phyloP scores from a whole-genome alignment of 1,140 invertebrate species.

The Contarinia nasturtii region DNA sequence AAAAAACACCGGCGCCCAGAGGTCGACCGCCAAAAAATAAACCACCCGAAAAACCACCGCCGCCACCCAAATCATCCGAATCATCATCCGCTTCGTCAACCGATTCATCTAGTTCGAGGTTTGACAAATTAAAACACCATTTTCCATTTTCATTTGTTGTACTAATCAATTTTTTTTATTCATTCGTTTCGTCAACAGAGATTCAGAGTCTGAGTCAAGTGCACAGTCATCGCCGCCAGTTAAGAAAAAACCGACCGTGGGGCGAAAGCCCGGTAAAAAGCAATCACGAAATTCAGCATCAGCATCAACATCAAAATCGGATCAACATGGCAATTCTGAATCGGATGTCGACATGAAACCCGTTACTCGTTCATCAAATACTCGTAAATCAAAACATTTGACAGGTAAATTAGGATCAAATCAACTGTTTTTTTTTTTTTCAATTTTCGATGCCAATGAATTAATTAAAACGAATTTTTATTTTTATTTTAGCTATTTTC shows the following conservation, averaged over 20 bases:
- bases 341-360: constrained; percentile 18
- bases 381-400: constrained; percentile 32
- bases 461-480: no score
- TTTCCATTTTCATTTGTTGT: no score
- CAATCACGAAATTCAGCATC: constrained; percentile 5
- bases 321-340: constrained; percentile 12
- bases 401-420: constrained; percentile 25
- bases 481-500: neutral
- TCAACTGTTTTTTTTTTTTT: constrained; percentile 11
- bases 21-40: constrained; percentile 12
- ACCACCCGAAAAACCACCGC: constrained; percentile 7
- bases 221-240: neutral
- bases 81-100: constrained; percentile 1
- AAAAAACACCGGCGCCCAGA: constrained; percentile 3
- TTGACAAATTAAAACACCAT: no score
- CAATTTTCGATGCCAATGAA: no score
- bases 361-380: constrained; percentile 29
- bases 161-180: no score
- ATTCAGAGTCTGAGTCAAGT: neutral
- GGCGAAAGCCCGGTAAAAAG: constrained; percentile 12
- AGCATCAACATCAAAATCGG: constrained; percentile 10
- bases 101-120: neutral
- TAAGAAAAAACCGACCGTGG: constrained; percentile 5
- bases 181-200: no score
- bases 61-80: constrained; percentile 9